These are phyloP conservation scores for Dysmachus trigonus DNA, from an alignment of 2,888 invertebrate genomes.

Conservation along the genomic window DNA sequence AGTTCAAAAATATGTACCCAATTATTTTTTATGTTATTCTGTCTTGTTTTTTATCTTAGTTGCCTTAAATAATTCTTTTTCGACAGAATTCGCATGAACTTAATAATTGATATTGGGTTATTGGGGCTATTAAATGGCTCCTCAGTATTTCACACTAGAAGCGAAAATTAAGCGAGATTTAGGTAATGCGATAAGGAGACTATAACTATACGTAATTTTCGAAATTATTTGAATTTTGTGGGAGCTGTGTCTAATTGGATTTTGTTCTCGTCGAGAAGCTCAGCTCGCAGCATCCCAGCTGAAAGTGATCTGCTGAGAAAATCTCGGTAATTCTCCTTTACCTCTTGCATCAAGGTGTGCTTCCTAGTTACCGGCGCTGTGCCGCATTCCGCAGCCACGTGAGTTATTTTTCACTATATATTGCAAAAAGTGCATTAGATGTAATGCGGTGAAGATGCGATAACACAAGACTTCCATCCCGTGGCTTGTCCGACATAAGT, in stretches of 20 bases:
- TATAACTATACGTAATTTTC: background rate
- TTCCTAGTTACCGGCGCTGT: background rate
- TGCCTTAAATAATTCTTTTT: too few relatives aligned
- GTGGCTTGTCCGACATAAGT: background rate
- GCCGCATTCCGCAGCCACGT: background rate
- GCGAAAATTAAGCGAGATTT: background rate
- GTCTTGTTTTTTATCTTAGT: too few relatives aligned
- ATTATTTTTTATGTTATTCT: too few relatives aligned
- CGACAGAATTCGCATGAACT: too few relatives aligned
- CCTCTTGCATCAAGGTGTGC: background rate
- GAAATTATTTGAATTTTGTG: conserved; percentile 26
- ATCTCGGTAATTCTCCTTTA: background rate
- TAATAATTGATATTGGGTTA: too few relatives aligned
- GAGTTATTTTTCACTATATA: background rate
- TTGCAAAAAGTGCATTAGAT: background rate
- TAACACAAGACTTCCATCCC: background rate
- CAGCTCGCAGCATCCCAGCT: background rate
- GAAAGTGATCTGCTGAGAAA: conserved; percentile 19
- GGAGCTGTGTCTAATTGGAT: background rate
- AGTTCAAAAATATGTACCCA: too few relatives aligned
- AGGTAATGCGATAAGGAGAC: background rate
- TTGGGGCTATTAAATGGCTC: background rate
- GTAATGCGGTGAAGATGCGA: background rate
- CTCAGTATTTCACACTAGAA: background rate
- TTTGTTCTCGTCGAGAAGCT: background rate